phyloP scores from a whole-genome alignment of 2,888 invertebrate species.

The Trichogramma dendrolimi region DNA sequence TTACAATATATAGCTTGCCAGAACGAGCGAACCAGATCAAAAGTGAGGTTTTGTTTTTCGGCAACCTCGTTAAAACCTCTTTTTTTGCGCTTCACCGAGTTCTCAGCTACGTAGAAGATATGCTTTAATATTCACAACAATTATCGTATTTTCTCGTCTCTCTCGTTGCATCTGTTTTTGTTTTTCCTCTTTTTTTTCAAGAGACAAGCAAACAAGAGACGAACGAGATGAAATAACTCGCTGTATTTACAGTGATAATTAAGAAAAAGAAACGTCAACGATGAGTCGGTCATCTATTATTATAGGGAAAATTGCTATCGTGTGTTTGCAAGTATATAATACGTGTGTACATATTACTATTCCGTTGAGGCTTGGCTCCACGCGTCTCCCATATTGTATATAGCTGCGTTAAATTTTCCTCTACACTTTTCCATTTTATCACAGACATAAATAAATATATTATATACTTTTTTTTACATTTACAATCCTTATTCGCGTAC shows the following conservation, averaged over 20 bases:
- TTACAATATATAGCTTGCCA: constrained; percentile 48
- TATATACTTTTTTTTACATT: constrained; percentile 2
- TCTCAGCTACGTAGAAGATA: too few species aligned
- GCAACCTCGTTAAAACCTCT: too few species aligned
- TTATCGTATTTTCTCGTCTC: constrained; percentile 34
- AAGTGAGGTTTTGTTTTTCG: too few species aligned
- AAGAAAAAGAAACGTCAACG: constrained; percentile 9
- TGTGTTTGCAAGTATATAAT: constrained; percentile 32
- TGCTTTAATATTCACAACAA: constrained; percentile 43
- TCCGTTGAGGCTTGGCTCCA: constrained; percentile 3
- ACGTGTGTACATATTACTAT: constrained; percentile 13
- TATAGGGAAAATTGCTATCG: constrained; percentile 16
- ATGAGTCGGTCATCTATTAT: constrained; percentile 12
- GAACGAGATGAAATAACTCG: constrained; percentile 24
- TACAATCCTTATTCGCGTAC: too few species aligned
- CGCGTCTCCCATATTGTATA: constrained; percentile 12
- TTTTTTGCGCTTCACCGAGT: too few species aligned
- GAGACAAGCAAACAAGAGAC: neutral
- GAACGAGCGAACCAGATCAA: constrained; percentile 42
- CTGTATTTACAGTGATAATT: constrained; percentile 42
- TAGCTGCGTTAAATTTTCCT: constrained; percentile 20
- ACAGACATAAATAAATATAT: constrained; percentile 52
- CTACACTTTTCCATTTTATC: constrained; percentile 40
- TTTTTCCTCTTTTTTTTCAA: neutral
- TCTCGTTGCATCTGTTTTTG: constrained; percentile 13